A percentile compares a stretch with the other conserved stretches of the same genome.
Evolutionary conservation across 2,888 invertebrate genomes (phyloP).

Genomic region (Chalcis sispes): DNA sequence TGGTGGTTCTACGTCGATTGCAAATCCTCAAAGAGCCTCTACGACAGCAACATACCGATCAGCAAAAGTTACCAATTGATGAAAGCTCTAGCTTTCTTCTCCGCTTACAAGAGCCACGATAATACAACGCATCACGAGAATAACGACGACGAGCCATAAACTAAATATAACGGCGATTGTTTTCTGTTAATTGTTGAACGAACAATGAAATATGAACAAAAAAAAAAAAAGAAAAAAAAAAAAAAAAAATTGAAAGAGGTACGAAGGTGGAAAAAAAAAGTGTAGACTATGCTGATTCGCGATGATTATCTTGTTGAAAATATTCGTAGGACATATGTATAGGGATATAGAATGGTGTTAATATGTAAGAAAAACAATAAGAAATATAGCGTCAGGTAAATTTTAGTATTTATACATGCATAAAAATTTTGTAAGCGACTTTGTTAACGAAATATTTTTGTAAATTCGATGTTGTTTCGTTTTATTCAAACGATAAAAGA

Average conservation of each 20-base stretch:
- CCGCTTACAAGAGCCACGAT: slow-evolving; percentile 85
- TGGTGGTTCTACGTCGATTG: slow-evolving; percentile 97
- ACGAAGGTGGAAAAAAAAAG: not conserved
- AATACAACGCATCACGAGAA: slow-evolving; percentile 63
- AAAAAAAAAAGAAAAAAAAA: not conserved
- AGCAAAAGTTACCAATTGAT: slow-evolving; percentile 94
- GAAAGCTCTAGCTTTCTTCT: slow-evolving; percentile 93
- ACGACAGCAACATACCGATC: slow-evolving; percentile 93
- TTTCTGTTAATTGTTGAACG: slow-evolving; percentile 18
- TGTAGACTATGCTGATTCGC: not conserved
- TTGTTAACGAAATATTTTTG: too few relatives aligned
- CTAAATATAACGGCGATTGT: not conserved
- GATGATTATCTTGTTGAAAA: slow-evolving; percentile 10
- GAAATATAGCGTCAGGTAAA: slow-evolving; percentile 17
- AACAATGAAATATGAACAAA: not conserved
- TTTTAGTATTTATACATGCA: not conserved
- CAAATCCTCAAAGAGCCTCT: slow-evolving; percentile 86
- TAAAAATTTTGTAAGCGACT: not conserved
- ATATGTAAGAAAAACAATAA: not conserved
- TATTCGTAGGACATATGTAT: slow-evolving; percentile 19
- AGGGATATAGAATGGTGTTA: slow-evolving; percentile 24
- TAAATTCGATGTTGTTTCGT: not conserved
- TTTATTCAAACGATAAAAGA: not conserved
- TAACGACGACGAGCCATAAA: slow-evolving; percentile 45
- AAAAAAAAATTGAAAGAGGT: too few relatives aligned